Base-by-base conservation (phyloP, 2,113 vertebrate species). In the Scopus umbretta region DNA sequence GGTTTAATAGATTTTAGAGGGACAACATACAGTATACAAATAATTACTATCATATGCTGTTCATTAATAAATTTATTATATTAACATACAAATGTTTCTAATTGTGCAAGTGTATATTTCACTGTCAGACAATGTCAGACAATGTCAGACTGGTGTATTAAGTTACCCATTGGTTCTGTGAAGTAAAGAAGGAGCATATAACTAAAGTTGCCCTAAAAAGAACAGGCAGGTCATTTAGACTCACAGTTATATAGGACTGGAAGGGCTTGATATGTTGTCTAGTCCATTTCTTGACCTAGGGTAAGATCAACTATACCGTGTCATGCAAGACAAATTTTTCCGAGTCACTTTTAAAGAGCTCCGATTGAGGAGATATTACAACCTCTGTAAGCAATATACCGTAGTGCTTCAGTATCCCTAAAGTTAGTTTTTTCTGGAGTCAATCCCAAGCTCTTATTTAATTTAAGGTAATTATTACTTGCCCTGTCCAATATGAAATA, bases 1-100 rank as follows among this genome's bases (percentile, higher is more conserved):
- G 10, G 36, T 63, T 74, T 87, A 86, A 90, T 50, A 96, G 88
- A 96, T 95, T 85, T 96, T 92, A 92, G 61, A 71, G 32, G 52
- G 52, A 47, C 25, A 88, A 73, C n/a, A 59, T 90, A 58, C 63
- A 40, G 49, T 73, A 76, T 27, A 29, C n/a, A 80, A 78, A 68
- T 85, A 85, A 95, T 92, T 81, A 58, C 50, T 90, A 67, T 47
- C 50, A 49, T 81, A 22, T 47, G 27, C n/a, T 76, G 6, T 32
- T 92, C 5, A 43, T 52, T 14, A 84, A 83, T 36, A 83, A 59
- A 83, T 53, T n/a, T 82, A 32, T 30, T 88, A 40, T 50, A 65
- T 40, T 80, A 89, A 80, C n/a, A 80, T 50, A 68, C 10, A 90
- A 90, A 75, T 10, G 27, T 92, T 85, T 94, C 82, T 63, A 74